A percentile compares a stretch with the other conserved stretches of the same genome.
Evolutionary conservation across 2,888 invertebrate genomes (phyloP).

Genomic region (Dione vanillae): DNA sequence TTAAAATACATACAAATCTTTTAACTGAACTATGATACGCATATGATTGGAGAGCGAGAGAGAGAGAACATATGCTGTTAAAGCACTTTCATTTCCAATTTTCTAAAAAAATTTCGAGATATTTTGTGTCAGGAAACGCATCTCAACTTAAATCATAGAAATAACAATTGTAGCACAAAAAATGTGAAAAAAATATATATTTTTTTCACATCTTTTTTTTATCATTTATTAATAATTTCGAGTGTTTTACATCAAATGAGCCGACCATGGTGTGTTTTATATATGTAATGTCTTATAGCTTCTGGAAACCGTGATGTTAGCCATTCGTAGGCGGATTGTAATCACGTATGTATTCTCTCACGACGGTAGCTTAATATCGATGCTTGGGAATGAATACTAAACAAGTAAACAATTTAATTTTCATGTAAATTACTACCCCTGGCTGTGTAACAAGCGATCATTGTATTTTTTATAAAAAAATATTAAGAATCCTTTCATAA

Average conservation of each 20-base stretch:
- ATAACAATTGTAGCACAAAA: too few relatives aligned
- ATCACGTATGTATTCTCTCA: slow-evolving; percentile 51
- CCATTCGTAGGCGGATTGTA: slow-evolving; percentile 48
- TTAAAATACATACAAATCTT: too few relatives aligned
- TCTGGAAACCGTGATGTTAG: slow-evolving; percentile 30
- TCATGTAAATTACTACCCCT: slow-evolving; percentile 45
- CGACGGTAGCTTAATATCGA: slow-evolving; percentile 54
- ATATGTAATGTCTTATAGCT: slow-evolving; percentile 23
- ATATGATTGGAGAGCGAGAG: too few relatives aligned
- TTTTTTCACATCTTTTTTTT: neutral
- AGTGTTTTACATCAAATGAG: neutral
- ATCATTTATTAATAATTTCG: neutral
- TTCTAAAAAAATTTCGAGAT: too few relatives aligned
- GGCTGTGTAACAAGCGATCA: slow-evolving; percentile 11
- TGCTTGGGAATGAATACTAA: slow-evolving; percentile 51
- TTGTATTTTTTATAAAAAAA: slow-evolving; percentile 5
- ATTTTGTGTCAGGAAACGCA: too few relatives aligned
- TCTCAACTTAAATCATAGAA: too few relatives aligned
- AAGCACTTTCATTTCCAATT: too few relatives aligned
- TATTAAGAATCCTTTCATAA: neutral
- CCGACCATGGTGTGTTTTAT: neutral
- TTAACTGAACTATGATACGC: too few relatives aligned
- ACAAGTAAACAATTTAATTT: slow-evolving; percentile 45
- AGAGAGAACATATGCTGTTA: too few relatives aligned
- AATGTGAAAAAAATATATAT: too few relatives aligned